These are phyloP conservation scores for Cynopterus sphinx DNA, from an alignment of 2,797 vertebrate genomes.

Conservation along the genomic window DNA sequence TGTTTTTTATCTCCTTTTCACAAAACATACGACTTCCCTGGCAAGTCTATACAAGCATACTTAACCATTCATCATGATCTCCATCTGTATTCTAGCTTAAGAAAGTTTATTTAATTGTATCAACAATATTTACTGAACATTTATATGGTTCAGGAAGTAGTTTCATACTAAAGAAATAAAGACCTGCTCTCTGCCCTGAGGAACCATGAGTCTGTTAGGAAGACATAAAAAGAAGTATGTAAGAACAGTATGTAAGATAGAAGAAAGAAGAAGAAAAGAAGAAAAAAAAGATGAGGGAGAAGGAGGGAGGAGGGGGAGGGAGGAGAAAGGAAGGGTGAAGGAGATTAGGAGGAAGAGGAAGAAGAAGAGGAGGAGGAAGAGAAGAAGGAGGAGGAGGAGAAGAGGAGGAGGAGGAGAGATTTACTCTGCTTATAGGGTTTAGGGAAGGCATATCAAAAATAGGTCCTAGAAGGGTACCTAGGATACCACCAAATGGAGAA, in stretches of 20 bases:
- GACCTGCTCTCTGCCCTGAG: neutral
- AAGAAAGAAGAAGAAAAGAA: neutral
- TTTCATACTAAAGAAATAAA: slow-evolving; percentile 27
- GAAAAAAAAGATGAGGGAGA: no score
- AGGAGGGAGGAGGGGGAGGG: no score
- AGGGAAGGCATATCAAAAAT: neutral
- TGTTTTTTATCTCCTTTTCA: neutral
- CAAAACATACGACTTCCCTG: neutral
- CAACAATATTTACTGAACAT: slow-evolving; percentile 7
- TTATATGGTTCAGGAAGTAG: slow-evolving; percentile 6
- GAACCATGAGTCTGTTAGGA: neutral
- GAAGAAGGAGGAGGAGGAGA: no score
- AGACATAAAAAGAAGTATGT: neutral
- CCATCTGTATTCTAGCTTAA: slow-evolving; percentile 16
- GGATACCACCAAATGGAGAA: neutral
- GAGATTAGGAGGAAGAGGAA: no score
- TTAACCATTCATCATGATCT: neutral
- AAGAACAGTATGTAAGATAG: neutral
- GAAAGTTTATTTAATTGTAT: neutral
- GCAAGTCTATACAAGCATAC: neutral
- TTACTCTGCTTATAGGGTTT: neutral
- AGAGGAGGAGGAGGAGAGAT: neutral
- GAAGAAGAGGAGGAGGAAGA: no score
- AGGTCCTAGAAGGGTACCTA: neutral
- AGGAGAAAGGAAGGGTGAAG: no score